Percentiles rank a stretch among this genome's conserved stretches.
phyloP scores from a whole-genome alignment of 2,113 vertebrate genomes.

The Zosterops hypoxanthus region DNA sequence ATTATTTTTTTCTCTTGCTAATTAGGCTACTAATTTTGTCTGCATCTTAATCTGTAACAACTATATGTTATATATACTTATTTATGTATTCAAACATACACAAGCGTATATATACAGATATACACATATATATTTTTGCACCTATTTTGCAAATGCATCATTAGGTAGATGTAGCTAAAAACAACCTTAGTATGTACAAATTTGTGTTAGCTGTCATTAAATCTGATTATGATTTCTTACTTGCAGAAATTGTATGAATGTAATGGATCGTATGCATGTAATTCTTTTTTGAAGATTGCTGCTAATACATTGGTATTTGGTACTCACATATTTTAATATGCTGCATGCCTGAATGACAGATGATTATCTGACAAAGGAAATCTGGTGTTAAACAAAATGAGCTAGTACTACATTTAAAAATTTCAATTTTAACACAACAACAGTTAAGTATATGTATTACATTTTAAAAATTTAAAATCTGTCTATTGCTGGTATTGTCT shows the following conservation, averaged over 20 bases:
- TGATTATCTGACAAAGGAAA: constrained; percentile 81
- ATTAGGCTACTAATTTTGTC: background rate
- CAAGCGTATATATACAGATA: background rate
- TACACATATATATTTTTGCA: background rate
- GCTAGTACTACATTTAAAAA: constrained; percentile 74
- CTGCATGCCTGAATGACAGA: constrained; percentile 66
- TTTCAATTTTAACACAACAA: constrained; percentile 55
- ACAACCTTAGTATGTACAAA: constrained; percentile 2
- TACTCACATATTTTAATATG: constrained; percentile 59
- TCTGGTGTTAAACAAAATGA: constrained; percentile 74
- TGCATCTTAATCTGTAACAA: background rate
- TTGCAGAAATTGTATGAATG: background rate
- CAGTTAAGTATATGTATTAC: constrained; percentile 75
- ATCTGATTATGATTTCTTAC: constrained; percentile 57
- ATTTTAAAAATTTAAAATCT: constrained; percentile 81
- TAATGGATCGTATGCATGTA: background rate
- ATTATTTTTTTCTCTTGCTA: background rate
- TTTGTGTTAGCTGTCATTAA: constrained; percentile 49
- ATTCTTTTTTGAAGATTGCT: constrained; percentile 45
- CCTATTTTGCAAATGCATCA: constrained; percentile 50
- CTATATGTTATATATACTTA: background rate
- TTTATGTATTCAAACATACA: background rate
- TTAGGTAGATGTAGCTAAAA: background rate
- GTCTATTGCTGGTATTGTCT: constrained; percentile 80
- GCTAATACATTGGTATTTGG: constrained; percentile 59